Percentiles rank a stretch among this genome's conserved stretches.
Conservation (phyloP, 2,797 vertebrate species). For the Myioborus miniatus region DNA sequence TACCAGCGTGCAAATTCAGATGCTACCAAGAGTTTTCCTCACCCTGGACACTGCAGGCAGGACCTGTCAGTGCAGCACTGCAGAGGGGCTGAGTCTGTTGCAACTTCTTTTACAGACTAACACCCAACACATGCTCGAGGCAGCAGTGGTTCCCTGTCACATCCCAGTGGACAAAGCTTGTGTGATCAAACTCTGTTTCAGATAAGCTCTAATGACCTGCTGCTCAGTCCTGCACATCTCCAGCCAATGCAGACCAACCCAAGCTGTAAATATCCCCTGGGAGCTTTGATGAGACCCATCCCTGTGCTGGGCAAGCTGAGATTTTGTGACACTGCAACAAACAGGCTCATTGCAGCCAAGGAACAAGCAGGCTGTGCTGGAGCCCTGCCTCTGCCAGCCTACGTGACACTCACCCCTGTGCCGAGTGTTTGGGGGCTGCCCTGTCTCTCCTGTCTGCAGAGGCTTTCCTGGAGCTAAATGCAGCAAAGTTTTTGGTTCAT, state of each 20-base stretch:
- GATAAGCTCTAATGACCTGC: not conserved
- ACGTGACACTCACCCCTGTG: rapidly evolving
- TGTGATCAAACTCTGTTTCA: not conserved
- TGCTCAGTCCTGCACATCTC: not conserved
- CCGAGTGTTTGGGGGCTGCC: not conserved
- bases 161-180: not conserved
- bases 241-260: not conserved
- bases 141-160: not conserved
- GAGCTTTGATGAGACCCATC: not conserved
- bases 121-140: rapidly evolving
- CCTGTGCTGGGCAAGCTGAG: not conserved
- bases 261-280: not conserved
- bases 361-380: not conserved
- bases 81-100: not conserved
- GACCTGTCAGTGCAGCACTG: not conserved
- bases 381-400: not conserved
- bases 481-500: not conserved
- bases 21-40: not conserved
- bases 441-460: not conserved
- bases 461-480: not conserved
- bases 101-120: not conserved
- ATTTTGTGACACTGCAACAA: not conserved
- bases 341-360: not conserved
- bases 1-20: not conserved
- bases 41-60: not conserved